Base-by-base conservation (phyloP, 92 coral and sea anemone genomes). In the Phenganax subtilis region DNA sequence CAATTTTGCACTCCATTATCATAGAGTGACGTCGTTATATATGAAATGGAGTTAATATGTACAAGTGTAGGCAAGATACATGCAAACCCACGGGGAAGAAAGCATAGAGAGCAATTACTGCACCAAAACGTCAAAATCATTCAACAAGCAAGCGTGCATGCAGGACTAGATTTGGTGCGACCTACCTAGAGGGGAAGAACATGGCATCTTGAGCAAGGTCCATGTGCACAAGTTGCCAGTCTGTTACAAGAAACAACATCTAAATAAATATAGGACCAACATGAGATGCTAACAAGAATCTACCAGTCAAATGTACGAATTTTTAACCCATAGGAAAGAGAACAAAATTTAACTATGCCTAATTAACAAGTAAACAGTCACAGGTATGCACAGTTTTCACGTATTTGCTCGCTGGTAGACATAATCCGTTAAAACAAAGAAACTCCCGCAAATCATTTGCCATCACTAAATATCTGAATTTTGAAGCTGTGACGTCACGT, bases 201-300 rank as follows among this genome's bases (percentile, higher is more conserved):
- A 62, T 15, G 15, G 66, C 57, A 25, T 7, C 58, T 44, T 17
- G 55, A 62, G 3, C 10, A 31, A 20, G 68, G 10, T 76, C 30
- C 27, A 62, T 10, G 68, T 56, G 67, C 20, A 72, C 63, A 29
- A 78, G 30, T 64, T 78, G 82, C 82, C 82, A 78, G 72, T 78
- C 82, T 9, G 72, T 78, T 44, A 6, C 82, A 51, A 78, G 82
- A 64, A 11, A 44, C n/a, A 78, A 63, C 53, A 78, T 78, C 82
- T 78, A 8, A 11, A 76, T 1, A 62, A 37, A 37, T 5, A 37
- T 37, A 37, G 47, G 47, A 37, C 12, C 11, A 16, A 0, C 3
- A 71, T 30, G 14, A 71, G 27, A 25, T 59, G n/a, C 11, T 17
- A 65, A 65, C 71, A 65, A 65, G 31, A 65, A 65, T 12, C 3